These are phyloP conservation scores for Macrosiphum euphorbiae DNA, from an alignment of 2,888 invertebrate species.

Conservation along the genomic window DNA sequence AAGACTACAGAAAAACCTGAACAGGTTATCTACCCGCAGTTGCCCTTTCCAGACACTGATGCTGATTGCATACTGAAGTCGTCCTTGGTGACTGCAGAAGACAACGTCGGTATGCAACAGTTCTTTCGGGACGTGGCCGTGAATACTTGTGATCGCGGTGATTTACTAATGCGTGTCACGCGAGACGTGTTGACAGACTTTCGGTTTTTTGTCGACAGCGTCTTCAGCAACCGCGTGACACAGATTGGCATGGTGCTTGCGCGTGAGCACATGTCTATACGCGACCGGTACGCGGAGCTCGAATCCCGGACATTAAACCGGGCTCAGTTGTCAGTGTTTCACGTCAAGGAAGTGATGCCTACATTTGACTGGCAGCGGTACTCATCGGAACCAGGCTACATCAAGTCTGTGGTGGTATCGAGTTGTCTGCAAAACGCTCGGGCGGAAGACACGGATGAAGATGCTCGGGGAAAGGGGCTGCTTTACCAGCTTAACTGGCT, in stretches of 20 bases:
- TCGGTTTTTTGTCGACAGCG: slow-evolving; percentile 34
- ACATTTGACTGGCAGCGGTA: slow-evolving; percentile 46
- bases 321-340: slow-evolving; percentile 21
- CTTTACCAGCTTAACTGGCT: slow-evolving; percentile 59
- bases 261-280: slow-evolving; percentile 23
- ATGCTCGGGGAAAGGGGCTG: slow-evolving; percentile 3
- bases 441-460: not conserved
- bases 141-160: slow-evolving; percentile 44
- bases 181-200: slow-evolving; percentile 34
- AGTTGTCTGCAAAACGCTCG: not conserved
- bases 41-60: too few relatives aligned
- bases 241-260: slow-evolving; percentile 51
- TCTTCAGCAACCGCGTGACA: slow-evolving; percentile 39
- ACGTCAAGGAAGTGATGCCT: slow-evolving; percentile 19
- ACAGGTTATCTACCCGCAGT: too few relatives aligned
- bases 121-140: slow-evolving; percentile 38
- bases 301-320: slow-evolving; percentile 28
- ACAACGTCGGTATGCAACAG: not conserved
- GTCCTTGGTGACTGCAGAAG: not conserved
- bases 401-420: not conserved
- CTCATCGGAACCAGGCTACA: not conserved
- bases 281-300: slow-evolving; percentile 27
- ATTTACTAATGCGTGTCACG: slow-evolving; percentile 5
- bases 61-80: not conserved
- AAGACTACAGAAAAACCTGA: not conserved